Evolutionary conservation across 2,797 vertebrate genomes (phyloP), one percentile per base, ranked within the genome.

Genomic region (Diceros bicornis): DNA sequence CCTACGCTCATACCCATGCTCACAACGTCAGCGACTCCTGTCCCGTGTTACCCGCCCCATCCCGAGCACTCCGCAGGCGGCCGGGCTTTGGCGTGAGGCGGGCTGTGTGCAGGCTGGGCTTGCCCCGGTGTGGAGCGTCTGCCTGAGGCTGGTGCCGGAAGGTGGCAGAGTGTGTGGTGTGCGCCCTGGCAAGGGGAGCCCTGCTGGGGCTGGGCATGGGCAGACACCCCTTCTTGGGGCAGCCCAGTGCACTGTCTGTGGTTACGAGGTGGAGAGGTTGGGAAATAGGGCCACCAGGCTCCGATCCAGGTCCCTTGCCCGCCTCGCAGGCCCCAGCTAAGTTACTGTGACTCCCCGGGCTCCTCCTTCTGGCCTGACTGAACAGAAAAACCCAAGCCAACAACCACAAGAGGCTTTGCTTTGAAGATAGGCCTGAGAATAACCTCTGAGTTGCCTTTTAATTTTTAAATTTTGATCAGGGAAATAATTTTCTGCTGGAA

Each of bases 341-440:
- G 72, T 95, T 74, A 4, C 0, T 61, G 17, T 79, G 83, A 94
- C 86, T 92, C 96, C 94, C 79, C 97, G 89, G 81, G 96, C 96
- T 84, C 96, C 59, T 95, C 23, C 29, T 86, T 71, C 27, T 2
- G 1, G 85, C 44, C 57, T 89, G 61, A 16, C 52, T 37, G 27
- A 78, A 27, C 41, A 61, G 2, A 59, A 85, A 52, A 78, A 25
- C 52, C 93, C 79, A 68, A 64, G 17, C 57, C 57, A 81, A 0
- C 27, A 71, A 62, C 77, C 89, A 66, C 37, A 25, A 50, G 25
- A 64, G 17, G 9, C 37, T 89, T 88, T 89, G 32, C 89, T 96
- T 92, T 93, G 89, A 96, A 87, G 75, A 82, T 0, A 4, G 14
- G 21, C 59, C 88, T 72, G 57, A 57, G 74, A 34, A 62, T 21